Evolutionary conservation across 1,140 invertebrate genomes (phyloP).

Genomic region (Sycophaga agraensis): DNA sequence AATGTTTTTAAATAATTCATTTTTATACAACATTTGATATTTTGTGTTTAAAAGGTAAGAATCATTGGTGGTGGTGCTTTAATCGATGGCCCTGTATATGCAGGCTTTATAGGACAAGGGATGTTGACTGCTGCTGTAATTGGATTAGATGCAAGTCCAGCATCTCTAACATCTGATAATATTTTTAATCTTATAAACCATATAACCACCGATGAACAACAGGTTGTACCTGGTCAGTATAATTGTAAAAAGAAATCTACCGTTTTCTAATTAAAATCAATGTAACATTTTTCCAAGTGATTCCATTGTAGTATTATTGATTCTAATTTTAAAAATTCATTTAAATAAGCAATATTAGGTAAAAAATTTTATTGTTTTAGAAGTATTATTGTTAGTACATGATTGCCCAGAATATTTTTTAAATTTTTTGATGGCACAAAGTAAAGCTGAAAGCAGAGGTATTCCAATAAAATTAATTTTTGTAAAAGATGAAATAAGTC

Average conservation of each 20-base stretch:
- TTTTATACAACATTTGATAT: neutral
- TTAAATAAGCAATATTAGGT: neutral
- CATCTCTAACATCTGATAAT: constrained; percentile 40
- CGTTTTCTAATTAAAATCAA: too few relatives aligned
- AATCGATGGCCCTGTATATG: constrained; percentile 68
- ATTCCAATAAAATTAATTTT: constrained; percentile 47
- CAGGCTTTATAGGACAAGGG: constrained; percentile 69
- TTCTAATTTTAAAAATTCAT: too few relatives aligned
- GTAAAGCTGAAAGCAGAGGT: constrained; percentile 55
- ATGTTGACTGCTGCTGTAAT: constrained; percentile 69
- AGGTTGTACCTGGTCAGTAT: too few relatives aligned
- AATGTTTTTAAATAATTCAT: neutral
- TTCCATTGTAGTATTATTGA: too few relatives aligned
- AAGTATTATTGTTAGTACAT: constrained; percentile 62
- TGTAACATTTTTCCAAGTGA: too few relatives aligned
- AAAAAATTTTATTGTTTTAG: constrained; percentile 49
- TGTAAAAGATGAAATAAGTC: constrained; percentile 55
- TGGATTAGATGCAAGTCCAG: constrained; percentile 67
- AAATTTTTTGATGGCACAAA: constrained; percentile 65
- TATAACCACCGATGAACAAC: too few relatives aligned
- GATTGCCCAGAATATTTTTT: constrained; percentile 69
- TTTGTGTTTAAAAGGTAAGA: constrained; percentile 52
- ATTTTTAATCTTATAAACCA: constrained; percentile 36
- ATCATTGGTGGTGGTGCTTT: constrained; percentile 68
- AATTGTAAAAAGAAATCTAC: too few relatives aligned